phyloP scores from a whole-genome alignment of 2,888 invertebrate genomes.

The Argynnis bischoffii region DNA sequence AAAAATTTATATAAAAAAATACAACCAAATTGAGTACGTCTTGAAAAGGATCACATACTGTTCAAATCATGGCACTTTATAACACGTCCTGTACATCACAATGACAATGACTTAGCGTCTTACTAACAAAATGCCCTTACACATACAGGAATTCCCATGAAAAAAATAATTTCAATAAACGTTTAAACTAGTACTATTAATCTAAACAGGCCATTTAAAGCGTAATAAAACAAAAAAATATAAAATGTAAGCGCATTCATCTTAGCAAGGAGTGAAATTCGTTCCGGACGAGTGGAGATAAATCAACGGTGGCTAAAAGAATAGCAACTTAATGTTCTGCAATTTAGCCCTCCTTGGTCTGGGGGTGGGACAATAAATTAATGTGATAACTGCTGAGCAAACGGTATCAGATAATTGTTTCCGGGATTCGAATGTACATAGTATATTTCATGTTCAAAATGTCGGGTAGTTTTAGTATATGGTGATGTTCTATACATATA shows the following conservation, averaged over 20 bases:
- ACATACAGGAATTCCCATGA: too few species aligned
- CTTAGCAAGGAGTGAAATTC: slow-evolving; percentile 26
- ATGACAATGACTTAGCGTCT: too few species aligned
- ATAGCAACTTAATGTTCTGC: slow-evolving; percentile 42
- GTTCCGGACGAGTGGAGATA: slow-evolving; percentile 30
- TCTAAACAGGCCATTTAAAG: neutral
- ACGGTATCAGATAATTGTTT: slow-evolving; percentile 55
- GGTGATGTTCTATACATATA: too few species aligned
- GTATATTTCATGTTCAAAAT: slow-evolving; percentile 25
- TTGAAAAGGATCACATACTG: too few species aligned
- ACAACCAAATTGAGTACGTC: too few species aligned
- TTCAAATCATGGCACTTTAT: too few species aligned
- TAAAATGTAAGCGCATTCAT: slow-evolving; percentile 23
- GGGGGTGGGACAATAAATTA: slow-evolving; percentile 47
- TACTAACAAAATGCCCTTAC: too few species aligned
- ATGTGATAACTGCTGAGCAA: slow-evolving; percentile 48
- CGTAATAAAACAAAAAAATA: slow-evolving; percentile 1
- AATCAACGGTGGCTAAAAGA: slow-evolving; percentile 41
- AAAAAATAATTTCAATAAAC: too few species aligned
- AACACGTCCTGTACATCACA: too few species aligned
- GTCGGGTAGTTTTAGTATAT: neutral
- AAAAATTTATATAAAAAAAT: too few species aligned
- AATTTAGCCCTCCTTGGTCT: slow-evolving; percentile 37
- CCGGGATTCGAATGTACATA: slow-evolving; percentile 41
- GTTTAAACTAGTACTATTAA: too few species aligned